Percentiles rank a stretch among this genome's conserved stretches.
These are phyloP conservation scores for Pipa parva DNA, from an alignment of 2,113 vertebrate species.

Conservation along the genomic window DNA sequence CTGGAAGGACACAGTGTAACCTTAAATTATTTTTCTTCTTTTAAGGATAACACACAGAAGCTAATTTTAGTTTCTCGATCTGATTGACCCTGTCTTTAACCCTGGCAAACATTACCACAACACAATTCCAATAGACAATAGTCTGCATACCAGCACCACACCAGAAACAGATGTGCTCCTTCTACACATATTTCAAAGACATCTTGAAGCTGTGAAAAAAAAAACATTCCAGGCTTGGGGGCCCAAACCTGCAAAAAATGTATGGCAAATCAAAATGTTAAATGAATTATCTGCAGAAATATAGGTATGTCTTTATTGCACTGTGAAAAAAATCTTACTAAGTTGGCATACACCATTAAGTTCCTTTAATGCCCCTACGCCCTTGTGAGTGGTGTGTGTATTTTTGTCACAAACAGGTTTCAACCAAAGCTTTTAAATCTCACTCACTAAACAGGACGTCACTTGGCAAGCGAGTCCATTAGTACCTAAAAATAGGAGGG, in stretches of 20 bases:
- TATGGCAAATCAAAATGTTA: not conserved
- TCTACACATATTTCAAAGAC: conserved; percentile 45
- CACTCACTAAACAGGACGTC: conserved; percentile 69
- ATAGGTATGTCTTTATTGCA: not conserved
- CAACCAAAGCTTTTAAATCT: conserved; percentile 59
- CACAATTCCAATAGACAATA: conserved; percentile 80
- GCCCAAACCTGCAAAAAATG: not conserved
- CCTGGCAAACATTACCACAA: conserved; percentile 77
- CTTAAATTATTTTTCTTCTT: conserved; percentile 63
- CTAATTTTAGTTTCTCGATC: conserved; percentile 84
- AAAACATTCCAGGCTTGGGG: not conserved
- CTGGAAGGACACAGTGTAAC: conserved; percentile 71
- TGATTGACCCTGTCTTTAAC: conserved; percentile 83
- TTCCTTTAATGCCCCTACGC: not conserved
- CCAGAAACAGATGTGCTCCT: conserved; percentile 75
- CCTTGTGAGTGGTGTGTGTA: conserved; percentile 22
- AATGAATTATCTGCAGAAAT: not conserved
- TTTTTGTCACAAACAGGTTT: conserved; percentile 61
- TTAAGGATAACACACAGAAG: conserved; percentile 78
- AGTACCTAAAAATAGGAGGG: conserved; percentile 67
- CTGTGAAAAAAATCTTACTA: not conserved
- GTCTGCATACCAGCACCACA: conserved; percentile 74
- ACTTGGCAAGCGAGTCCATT: conserved; percentile 80
- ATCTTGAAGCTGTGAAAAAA: conserved; percentile 43
- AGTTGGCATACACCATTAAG: not conserved